Conservation (phyloP, 2,888 invertebrate genomes). For the Amphipyra berbera region DNA sequence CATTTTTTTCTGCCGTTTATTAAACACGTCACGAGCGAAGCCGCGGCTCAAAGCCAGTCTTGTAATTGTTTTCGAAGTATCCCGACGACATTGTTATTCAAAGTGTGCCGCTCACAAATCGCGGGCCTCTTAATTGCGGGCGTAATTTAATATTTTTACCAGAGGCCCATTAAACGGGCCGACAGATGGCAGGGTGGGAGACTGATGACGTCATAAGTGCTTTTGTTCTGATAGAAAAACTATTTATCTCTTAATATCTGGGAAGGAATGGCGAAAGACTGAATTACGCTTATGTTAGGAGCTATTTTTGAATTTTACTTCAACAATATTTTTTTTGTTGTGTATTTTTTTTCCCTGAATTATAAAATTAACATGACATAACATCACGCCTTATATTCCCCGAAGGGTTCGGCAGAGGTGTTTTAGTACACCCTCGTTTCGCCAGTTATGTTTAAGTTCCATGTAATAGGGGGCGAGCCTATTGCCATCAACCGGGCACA, state of each 20-base stretch:
- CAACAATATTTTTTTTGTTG: too few species aligned
- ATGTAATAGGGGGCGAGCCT: too few species aligned
- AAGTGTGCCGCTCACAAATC: conserved; percentile 54
- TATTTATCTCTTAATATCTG: conserved; percentile 1
- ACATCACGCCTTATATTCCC: too few species aligned
- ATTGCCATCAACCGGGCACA: too few species aligned
- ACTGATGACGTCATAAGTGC: conserved; percentile 55
- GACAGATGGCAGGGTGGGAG: conserved; percentile 44
- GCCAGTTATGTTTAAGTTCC: too few species aligned
- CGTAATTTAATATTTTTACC: conserved; percentile 65
- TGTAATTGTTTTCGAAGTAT: conserved; percentile 45
- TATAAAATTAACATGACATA: too few species aligned
- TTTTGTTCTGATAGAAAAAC: conserved; percentile 26
- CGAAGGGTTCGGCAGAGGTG: too few species aligned
- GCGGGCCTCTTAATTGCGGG: conserved; percentile 55
- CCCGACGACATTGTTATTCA: conserved; percentile 53
- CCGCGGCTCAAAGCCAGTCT: conserved; percentile 16
- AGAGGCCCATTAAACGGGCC: conserved; percentile 43
- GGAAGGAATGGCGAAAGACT: too few species aligned
- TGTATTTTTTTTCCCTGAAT: too few species aligned
- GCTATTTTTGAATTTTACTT: not conserved
- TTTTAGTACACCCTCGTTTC: too few species aligned
- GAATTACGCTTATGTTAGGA: not conserved
- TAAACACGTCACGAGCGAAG: conserved; percentile 20
- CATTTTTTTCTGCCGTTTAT: too few species aligned